Conservation (phyloP, 2,113 vertebrate species). For the Xenopus borealis region DNA sequence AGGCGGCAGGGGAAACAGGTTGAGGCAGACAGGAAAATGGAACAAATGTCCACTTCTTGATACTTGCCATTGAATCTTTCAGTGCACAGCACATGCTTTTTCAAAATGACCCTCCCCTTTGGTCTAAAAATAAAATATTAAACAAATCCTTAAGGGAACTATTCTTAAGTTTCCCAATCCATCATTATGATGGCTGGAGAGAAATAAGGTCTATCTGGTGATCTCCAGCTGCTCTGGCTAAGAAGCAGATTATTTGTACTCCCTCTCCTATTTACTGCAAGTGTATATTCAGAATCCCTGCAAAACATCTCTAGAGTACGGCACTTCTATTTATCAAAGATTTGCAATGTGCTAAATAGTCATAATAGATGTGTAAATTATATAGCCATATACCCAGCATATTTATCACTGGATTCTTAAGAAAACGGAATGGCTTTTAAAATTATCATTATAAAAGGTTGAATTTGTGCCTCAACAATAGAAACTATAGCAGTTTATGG, state of each 20-base stretch:
- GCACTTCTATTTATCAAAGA: slow-evolving; percentile 38
- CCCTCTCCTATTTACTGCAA: slow-evolving; percentile 41
- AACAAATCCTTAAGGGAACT: slow-evolving; percentile 37
- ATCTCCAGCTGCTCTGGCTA: slow-evolving; percentile 43
- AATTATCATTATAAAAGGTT: too few relatives aligned
- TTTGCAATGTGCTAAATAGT: slow-evolving; percentile 37
- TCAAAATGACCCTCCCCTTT: slow-evolving; percentile 37
- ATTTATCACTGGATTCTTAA: slow-evolving; percentile 22
- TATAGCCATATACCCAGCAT: slow-evolving; percentile 4
- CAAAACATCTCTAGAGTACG: slow-evolving; percentile 32
- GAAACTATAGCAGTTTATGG: too few relatives aligned
- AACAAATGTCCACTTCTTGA: slow-evolving; percentile 27
- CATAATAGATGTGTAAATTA: slow-evolving; percentile 27
- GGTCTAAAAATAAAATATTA: slow-evolving; percentile 45
- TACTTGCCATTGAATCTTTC: slow-evolving; percentile 20
- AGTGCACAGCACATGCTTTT: slow-evolving; percentile 1
- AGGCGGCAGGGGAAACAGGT: neutral
- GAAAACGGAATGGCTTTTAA: neutral
- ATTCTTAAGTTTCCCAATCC: slow-evolving; percentile 42
- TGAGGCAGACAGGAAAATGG: neutral
- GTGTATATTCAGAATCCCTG: slow-evolving; percentile 40
- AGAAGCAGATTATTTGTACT: slow-evolving; percentile 43
- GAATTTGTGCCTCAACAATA: too few relatives aligned
- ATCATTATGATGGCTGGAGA: slow-evolving; percentile 45
- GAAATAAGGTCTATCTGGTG: slow-evolving; percentile 39